These are phyloP conservation scores for Lithosia quadra DNA, from an alignment of 2,888 invertebrate species.

Conservation along the genomic window DNA sequence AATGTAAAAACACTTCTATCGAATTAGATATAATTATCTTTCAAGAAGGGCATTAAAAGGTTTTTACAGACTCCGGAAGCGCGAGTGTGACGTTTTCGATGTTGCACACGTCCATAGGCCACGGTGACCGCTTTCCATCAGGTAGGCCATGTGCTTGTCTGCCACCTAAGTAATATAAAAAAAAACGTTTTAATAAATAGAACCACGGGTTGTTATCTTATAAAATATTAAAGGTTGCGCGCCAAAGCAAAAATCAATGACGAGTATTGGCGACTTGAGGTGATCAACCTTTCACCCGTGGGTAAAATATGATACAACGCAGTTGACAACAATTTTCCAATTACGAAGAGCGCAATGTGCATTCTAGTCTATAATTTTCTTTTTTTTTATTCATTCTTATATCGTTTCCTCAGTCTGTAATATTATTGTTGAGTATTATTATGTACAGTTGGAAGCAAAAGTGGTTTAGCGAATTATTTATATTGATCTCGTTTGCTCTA, in stretches of 20 bases:
- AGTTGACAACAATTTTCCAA: slow-evolving; percentile 59
- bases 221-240: slow-evolving; percentile 30
- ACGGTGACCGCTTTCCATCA: too few species aligned
- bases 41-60: too few species aligned
- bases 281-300: slow-evolving; percentile 68
- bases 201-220: too few species aligned
- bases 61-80: too few species aligned
- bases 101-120: too few species aligned
- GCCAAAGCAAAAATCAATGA: slow-evolving; percentile 58
- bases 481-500: neutral
- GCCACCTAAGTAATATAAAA: too few species aligned
- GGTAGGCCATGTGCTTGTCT: too few species aligned
- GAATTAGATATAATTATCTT: too few species aligned
- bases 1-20: too few species aligned
- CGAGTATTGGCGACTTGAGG: slow-evolving; percentile 52
- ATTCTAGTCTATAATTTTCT: slow-evolving; percentile 67
- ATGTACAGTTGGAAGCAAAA: neutral
- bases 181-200: too few species aligned
- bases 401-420: slow-evolving; percentile 39
- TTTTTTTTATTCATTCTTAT: slow-evolving; percentile 54
- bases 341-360: slow-evolving; percentile 58
- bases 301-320: slow-evolving; percentile 59
- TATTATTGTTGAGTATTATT: slow-evolving; percentile 12
- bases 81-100: too few species aligned
- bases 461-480: neutral